Evolutionary conservation across 2,888 invertebrate genomes (phyloP).

Genomic region (Morinoia aosen): DNA sequence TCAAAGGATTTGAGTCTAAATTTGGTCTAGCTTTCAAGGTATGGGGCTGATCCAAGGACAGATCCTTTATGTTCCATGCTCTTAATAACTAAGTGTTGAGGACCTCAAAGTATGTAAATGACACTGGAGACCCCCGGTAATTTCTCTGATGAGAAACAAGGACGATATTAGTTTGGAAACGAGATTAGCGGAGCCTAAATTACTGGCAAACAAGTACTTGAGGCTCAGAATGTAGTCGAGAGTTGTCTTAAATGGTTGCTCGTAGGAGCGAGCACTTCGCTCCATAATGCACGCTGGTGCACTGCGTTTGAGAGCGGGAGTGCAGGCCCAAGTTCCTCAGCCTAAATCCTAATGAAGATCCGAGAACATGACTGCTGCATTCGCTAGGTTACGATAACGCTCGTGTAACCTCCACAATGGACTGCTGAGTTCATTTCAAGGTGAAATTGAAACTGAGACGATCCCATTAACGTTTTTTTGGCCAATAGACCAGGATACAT

Average conservation of each 20-base stretch:
- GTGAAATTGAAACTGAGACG: neutral
- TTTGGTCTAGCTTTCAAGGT: neutral
- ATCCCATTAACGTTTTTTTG: neutral
- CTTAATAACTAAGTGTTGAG: neutral
- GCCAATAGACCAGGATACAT: neutral
- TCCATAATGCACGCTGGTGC: neutral
- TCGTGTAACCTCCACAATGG: neutral
- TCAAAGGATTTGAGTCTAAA: neutral
- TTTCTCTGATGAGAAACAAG: conserved; percentile 34
- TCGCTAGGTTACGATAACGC: neutral
- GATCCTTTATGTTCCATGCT: neutral
- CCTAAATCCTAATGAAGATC: conserved; percentile 1
- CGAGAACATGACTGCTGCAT: conserved; percentile 12
- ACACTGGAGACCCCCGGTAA: conserved; percentile 19
- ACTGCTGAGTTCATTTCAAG: neutral
- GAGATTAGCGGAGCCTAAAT: conserved; percentile 45
- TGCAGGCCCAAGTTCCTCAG: conserved; percentile 4
- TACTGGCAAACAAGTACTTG: conserved; percentile 38
- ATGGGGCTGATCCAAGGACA: neutral
- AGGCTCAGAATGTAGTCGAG: conserved; percentile 24
- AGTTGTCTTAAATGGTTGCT: neutral
- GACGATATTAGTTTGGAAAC: conserved; percentile 47
- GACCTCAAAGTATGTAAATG: conserved; percentile 38
- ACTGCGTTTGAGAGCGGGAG: neutral
- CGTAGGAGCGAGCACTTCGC: neutral